phyloP scores from a whole-genome alignment of 2,113 vertebrate species.

The Puntigrus tetrazona region DNA sequence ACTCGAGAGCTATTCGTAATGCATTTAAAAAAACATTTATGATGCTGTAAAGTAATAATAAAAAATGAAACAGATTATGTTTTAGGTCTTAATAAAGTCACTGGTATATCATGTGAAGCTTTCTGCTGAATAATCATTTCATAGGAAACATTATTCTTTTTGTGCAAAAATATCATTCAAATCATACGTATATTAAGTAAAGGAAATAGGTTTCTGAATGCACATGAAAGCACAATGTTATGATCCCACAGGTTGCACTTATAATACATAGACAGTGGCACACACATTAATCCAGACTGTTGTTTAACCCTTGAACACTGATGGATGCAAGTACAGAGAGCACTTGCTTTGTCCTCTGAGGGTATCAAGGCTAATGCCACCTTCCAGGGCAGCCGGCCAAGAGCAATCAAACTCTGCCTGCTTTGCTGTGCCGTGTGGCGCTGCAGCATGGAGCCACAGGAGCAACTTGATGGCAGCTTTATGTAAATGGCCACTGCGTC shows the following conservation, averaged over 20 bases:
- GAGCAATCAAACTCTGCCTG: constrained; percentile 16
- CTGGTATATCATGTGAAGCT: background rate
- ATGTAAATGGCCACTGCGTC: constrained; percentile 42
- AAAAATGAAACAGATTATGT: background rate
- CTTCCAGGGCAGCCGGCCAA: constrained; percentile 46
- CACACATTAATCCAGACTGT: background rate
- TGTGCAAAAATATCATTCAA: background rate
- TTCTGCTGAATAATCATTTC: background rate
- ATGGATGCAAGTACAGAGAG: constrained; percentile 24
- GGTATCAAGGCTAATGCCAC: constrained; percentile 44
- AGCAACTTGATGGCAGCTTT: constrained; percentile 44
- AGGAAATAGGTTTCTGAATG: background rate
- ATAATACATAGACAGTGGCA: background rate
- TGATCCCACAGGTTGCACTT: background rate
- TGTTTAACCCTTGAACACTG: background rate
- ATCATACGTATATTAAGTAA: background rate
- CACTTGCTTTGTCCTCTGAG: constrained; percentile 36
- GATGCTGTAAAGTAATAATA: background rate
- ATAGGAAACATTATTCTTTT: background rate
- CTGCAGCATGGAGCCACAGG: constrained; percentile 20
- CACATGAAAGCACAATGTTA: background rate
- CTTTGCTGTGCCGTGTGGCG: constrained; percentile 3
- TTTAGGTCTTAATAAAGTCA: background rate
- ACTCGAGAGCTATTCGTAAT: background rate
- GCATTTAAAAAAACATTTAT: background rate